phyloP scores from a whole-genome alignment of 30 jellyfish, hydroid and myxozoan genomes.

The Haliclystus octoradiatus region DNA sequence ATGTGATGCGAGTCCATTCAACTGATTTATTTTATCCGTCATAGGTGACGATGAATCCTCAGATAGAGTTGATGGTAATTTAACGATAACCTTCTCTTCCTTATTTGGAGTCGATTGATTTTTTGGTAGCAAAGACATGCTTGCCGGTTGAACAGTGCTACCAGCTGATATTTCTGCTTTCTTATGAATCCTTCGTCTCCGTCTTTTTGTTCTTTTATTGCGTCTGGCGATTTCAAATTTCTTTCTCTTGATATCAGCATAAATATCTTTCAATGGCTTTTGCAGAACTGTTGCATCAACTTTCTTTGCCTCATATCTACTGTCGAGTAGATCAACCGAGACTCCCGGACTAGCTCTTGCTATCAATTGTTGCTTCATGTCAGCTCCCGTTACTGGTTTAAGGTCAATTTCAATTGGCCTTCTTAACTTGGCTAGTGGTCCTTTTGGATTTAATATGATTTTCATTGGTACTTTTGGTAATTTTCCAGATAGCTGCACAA shows the following conservation, averaged over 20 bases:
- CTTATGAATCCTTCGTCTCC: neutral
- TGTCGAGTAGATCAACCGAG: slow-evolving; percentile 57
- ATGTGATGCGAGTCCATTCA: neutral
- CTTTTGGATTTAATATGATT: slow-evolving; percentile 92
- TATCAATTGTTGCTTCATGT: slow-evolving; percentile 43
- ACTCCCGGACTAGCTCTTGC: slow-evolving; percentile 90
- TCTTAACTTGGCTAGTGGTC: slow-evolving; percentile 85
- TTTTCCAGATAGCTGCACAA: slow-evolving; percentile 87
- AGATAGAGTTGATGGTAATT: neutral
- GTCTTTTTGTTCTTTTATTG: neutral
- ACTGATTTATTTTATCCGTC: neutral
- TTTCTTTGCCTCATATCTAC: slow-evolving; percentile 42
- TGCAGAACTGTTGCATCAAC: neutral
- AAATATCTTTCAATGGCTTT: slow-evolving; percentile 1
- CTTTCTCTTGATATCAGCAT: slow-evolving; percentile 8
- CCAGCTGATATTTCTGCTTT: neutral
- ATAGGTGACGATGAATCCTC: neutral
- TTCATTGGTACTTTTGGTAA: slow-evolving; percentile 94
- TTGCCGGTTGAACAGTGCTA: neutral
- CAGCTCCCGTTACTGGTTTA: slow-evolving; percentile 68
- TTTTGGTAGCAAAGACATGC: neutral
- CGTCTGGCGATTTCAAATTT: neutral
- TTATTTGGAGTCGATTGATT: neutral
- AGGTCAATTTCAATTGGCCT: slow-evolving; percentile 90
- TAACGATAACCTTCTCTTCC: neutral